These are phyloP conservation scores for Colaptes auratus DNA, from an alignment of 2,113 vertebrate species.

Conservation along the genomic window DNA sequence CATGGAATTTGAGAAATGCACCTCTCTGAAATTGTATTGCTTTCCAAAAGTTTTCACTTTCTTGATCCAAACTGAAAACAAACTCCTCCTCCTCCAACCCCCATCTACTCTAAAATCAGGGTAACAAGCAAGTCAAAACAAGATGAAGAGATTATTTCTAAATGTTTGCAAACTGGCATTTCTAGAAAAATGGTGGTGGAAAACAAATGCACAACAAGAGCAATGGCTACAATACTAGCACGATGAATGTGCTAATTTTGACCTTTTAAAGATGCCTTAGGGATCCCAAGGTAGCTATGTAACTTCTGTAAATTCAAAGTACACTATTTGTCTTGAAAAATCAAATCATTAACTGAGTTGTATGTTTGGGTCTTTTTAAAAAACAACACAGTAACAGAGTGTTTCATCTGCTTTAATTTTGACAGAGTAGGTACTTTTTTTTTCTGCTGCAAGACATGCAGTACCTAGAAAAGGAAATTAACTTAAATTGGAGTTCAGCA, in stretches of 20 bases:
- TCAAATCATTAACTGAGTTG: background rate
- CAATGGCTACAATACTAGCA: background rate
- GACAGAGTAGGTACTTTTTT: background rate
- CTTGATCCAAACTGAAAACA: background rate
- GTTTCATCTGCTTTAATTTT: background rate
- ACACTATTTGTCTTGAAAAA: conserved; percentile 5
- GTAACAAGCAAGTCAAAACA: background rate
- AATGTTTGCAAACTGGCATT: background rate
- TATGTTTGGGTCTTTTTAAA: background rate
- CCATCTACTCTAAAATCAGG: background rate
- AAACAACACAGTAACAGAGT: background rate
- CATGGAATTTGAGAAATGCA: background rate
- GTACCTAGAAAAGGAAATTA: background rate
- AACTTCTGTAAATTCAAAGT: background rate
- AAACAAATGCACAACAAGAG: background rate
- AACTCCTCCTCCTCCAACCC: background rate
- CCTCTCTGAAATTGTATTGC: background rate
- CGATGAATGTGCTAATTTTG: background rate
- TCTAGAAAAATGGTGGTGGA: background rate
- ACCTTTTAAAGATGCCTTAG: conserved; percentile 11
- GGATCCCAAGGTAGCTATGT: background rate
- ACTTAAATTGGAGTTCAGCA: background rate
- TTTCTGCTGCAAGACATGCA: background rate
- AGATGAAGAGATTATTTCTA: background rate
- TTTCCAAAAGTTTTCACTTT: background rate